Percentiles rank a stretch among this genome's conserved stretches.
Conservation (phyloP, 2,113 vertebrate species). For the Serinus canaria region DNA sequence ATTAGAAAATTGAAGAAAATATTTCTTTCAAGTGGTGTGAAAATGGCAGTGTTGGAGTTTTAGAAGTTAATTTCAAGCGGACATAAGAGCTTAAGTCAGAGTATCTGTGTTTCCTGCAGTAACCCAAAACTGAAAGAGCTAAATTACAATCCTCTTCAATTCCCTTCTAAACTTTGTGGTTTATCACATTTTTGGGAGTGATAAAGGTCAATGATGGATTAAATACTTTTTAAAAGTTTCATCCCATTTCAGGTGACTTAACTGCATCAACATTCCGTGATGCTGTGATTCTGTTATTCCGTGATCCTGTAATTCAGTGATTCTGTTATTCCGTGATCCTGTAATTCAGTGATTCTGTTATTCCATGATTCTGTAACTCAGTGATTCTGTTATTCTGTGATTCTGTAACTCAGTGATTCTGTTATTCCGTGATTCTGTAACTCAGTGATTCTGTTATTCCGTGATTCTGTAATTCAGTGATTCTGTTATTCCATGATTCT, state of each 20-base stretch:
- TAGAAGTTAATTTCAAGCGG: neutral
- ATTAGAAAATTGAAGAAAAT: neutral
- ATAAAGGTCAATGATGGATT: neutral
- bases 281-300: accelerated
- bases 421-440: neutral
- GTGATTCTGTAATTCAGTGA: accelerated
- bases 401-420: accelerated
- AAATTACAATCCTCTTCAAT: neutral
- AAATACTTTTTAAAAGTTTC: neutral
- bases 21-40: neutral
- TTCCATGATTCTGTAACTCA: accelerated
- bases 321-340: no score
- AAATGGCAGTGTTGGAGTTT: neutral
- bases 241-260: neutral
- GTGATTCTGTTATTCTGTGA: accelerated
- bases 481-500: neutral
- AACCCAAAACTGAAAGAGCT: neutral
- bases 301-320: accelerated
- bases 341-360: accelerated
- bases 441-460: accelerated
- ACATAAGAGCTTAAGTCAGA: neutral
- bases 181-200: neutral
- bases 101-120: neutral
- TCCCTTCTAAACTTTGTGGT: neutral
- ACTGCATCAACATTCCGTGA: neutral